phyloP scores from a whole-genome alignment of 2,113 vertebrate species.

The Semnopithecus entellus region DNA sequence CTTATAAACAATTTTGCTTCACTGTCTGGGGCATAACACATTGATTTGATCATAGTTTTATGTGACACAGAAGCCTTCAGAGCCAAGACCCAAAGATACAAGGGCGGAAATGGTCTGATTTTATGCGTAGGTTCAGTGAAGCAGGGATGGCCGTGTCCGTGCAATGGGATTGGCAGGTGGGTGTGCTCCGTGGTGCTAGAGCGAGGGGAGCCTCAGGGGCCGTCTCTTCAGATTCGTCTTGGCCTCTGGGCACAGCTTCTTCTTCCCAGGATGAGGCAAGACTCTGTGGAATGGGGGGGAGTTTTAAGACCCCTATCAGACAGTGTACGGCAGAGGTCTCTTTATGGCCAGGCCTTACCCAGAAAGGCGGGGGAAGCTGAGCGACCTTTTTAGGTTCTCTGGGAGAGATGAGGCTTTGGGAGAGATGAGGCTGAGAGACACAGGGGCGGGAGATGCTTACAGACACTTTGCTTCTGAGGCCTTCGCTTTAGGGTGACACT shows the following conservation, averaged over 20 bases:
- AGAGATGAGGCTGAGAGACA: neutral
- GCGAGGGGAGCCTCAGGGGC: neutral
- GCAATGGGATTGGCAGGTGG: neutral
- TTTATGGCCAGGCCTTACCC: neutral
- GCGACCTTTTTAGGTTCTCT: neutral
- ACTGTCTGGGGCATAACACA: neutral
- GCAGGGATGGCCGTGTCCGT: neutral
- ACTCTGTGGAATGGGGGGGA: neutral
- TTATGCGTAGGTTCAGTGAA: fast-evolving
- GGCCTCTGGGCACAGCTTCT: neutral
- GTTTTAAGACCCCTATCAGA: neutral
- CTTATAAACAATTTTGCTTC: neutral
- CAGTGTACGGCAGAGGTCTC: fast-evolving
- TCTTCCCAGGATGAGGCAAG: neutral
- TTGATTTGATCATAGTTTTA: neutral
- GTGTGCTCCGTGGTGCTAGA: no score
- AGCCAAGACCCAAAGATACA: neutral
- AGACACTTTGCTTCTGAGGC: neutral
- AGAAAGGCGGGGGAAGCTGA: neutral
- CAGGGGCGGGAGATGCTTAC: neutral
- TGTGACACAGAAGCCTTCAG: neutral
- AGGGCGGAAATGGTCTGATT: neutral
- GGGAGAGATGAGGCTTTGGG: neutral
- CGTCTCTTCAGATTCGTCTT: neutral
- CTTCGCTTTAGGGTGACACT: neutral